A percentile compares a stretch with the other conserved stretches of the same genome.
Conservation (phyloP, 2,797 vertebrate genomes). For the Cephalopachus bancanus region DNA sequence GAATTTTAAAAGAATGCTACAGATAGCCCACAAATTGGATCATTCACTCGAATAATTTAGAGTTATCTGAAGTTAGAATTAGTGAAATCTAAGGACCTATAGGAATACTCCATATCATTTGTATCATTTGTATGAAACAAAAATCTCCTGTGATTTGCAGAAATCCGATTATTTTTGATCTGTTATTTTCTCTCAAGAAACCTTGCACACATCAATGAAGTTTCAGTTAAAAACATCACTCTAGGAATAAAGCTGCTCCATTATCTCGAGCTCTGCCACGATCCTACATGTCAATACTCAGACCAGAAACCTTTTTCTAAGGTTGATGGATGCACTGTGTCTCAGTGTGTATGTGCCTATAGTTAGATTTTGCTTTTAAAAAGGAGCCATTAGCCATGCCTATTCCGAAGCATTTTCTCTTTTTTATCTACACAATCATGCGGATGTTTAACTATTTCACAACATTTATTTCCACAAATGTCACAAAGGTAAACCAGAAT, state of each 20-base stretch:
- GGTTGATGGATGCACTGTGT: constrained; percentile 80
- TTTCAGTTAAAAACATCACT: constrained; percentile 79
- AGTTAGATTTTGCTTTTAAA: constrained; percentile 83
- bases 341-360: constrained; percentile 73
- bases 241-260: constrained; percentile 75
- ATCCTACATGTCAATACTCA: constrained; percentile 75
- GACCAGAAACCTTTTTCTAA: constrained; percentile 77
- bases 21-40: constrained; percentile 21
- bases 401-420: constrained; percentile 74
- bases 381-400: constrained; percentile 74
- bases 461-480: constrained; percentile 33
- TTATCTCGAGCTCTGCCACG: constrained; percentile 72
- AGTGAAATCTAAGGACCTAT: constrained; percentile 42
- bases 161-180: constrained; percentile 64
- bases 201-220: constrained; percentile 74
- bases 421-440: constrained; percentile 45
- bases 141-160: not conserved
- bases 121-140: too few relatives aligned
- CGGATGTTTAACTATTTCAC: constrained; percentile 78
- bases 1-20: not conserved
- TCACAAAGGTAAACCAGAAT: constrained; percentile 36
- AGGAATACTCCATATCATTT: constrained; percentile 51
- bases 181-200: constrained; percentile 76
- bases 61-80: constrained; percentile 23
- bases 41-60: constrained; percentile 47